Conservation (phyloP, 1,140 invertebrate genomes). For the Ostrea edulis region DNA sequence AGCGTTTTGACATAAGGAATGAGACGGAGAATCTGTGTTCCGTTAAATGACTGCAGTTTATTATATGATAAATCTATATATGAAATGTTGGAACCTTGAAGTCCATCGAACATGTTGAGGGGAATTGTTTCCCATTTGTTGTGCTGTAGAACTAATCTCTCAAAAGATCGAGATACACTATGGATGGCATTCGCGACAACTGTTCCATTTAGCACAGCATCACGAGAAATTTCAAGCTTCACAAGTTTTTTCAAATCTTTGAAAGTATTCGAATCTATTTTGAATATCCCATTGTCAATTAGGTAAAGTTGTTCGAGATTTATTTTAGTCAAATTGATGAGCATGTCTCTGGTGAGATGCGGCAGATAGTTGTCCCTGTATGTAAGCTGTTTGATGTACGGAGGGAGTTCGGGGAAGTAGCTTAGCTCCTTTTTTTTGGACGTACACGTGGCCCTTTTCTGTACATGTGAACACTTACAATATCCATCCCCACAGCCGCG, state of each 20-base stretch:
- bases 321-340: neutral
- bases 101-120: conserved; percentile 29
- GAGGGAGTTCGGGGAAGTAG: conserved; percentile 27
- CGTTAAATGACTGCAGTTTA: conserved; percentile 6
- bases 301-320: neutral
- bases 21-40: neutral
- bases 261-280: conserved; percentile 3
- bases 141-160: neutral
- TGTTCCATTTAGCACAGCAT: neutral
- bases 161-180: neutral
- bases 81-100: neutral
- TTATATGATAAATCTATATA: conserved; percentile 32
- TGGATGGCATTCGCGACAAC: neutral
- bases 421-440: neutral
- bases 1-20: neutral
- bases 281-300: conserved; percentile 13
- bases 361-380: neutral
- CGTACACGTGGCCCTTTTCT: neutral
- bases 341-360: neutral
- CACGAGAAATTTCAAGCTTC: conserved; percentile 14
- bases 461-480: neutral
- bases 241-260: neutral
- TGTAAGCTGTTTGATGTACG: conserved; percentile 7
- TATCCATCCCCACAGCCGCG: conserved; percentile 10
- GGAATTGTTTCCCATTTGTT: conserved; percentile 13